These are phyloP conservation scores for Rutpela maculata DNA, from an alignment of 2,888 invertebrate species.

Conservation along the genomic window DNA sequence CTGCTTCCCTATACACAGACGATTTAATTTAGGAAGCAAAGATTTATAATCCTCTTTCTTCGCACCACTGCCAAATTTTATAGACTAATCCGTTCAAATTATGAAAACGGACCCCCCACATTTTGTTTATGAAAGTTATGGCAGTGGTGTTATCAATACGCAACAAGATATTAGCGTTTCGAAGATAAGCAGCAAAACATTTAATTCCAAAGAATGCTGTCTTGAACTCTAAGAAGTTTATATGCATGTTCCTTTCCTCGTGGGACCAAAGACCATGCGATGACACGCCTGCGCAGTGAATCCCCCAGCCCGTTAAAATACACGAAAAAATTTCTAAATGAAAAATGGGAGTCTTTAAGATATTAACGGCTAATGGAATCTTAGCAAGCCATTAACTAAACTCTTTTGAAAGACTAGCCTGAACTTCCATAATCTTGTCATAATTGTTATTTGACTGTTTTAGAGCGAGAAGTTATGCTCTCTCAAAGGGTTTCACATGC, in stretches of 20 bases:
- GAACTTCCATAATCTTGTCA: constrained; percentile 47
- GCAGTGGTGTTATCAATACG: constrained; percentile 51
- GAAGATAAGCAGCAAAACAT: constrained; percentile 35
- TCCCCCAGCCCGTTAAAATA: no score
- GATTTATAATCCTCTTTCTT: constrained; percentile 49
- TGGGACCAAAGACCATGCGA: not conserved
- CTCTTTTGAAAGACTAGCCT: constrained; percentile 41
- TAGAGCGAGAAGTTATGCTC: constrained; percentile 50
- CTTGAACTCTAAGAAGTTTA: constrained; percentile 5
- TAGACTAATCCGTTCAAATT: constrained; percentile 32
- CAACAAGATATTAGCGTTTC: no score
- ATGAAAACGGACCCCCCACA: not conserved
- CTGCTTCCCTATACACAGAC: constrained; percentile 36
- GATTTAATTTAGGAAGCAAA: constrained; percentile 50
- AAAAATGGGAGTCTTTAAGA: constrained; percentile 29
- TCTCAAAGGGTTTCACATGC: constrained; percentile 50
- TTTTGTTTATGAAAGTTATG: constrained; percentile 11
- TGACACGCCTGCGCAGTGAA: not conserved
- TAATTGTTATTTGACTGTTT: constrained; percentile 39
- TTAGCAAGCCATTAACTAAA: constrained; percentile 54
- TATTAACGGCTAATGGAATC: constrained; percentile 35
- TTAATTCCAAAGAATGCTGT: constrained; percentile 2
- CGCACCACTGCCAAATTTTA: constrained; percentile 55
- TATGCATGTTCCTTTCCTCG: not conserved
- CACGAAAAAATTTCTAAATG: constrained; percentile 54